phyloP scores from a whole-genome alignment of 92 coral and sea anemone genomes.

The Bergia puertoricense region DNA sequence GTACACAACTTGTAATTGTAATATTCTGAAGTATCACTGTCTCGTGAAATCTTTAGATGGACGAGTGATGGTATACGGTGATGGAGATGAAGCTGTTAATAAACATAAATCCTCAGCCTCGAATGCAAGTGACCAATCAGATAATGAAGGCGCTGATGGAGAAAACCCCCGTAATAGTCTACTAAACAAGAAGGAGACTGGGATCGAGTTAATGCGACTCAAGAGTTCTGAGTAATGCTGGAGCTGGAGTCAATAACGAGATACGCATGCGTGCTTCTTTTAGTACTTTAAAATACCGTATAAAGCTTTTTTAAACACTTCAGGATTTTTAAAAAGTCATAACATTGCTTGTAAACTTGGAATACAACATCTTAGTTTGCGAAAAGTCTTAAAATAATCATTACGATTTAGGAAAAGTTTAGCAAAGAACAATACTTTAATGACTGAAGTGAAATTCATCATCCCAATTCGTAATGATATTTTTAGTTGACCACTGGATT shows the following conservation, averaged over 20 bases:
- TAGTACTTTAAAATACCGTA: background rate
- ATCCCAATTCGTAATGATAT: background rate
- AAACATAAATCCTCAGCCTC: background rate
- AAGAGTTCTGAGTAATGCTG: background rate
- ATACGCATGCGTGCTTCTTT: background rate
- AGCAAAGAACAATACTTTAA: background rate
- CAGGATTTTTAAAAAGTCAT: background rate
- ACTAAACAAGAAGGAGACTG: constrained; percentile 27
- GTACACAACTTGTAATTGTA: background rate
- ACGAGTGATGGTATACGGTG: constrained; percentile 33
- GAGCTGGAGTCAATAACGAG: background rate
- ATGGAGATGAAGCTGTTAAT: background rate
- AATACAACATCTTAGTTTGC: background rate
- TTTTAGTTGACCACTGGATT: background rate
- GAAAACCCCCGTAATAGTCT: constrained; percentile 28
- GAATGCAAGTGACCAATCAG: constrained; percentile 1
- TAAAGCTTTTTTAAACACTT: background rate
- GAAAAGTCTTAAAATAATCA: background rate
- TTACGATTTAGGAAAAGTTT: background rate
- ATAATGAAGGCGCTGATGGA: constrained; percentile 23
- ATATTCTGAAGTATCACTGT: background rate
- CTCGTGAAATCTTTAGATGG: constrained; percentile 7
- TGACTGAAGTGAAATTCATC: background rate
- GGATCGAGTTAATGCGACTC: constrained; percentile 38
- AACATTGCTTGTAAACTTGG: background rate